Conservation (phyloP, 2,797 vertebrate genomes). For the Pipistrellus nathusii region DNA sequence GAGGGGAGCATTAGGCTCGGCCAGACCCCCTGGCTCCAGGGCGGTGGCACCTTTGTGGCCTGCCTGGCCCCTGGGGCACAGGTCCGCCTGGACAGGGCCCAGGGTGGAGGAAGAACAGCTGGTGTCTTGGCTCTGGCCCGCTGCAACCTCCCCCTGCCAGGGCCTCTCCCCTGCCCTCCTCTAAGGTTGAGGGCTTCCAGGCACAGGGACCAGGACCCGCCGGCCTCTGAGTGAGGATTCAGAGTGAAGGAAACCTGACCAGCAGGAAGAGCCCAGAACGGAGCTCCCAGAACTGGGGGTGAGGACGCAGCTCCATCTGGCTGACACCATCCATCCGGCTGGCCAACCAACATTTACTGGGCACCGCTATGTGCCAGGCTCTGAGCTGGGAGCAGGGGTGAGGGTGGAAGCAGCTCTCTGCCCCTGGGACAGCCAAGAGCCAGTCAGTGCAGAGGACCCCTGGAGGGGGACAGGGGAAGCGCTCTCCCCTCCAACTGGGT, state of each 20-base stretch:
- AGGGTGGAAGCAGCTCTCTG: not conserved
- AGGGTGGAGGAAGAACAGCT: not conserved
- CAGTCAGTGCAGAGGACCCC: too few species aligned
- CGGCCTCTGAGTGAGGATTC: not conserved
- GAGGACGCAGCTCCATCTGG: not conserved
- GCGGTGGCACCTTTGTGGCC: constrained; percentile 37
- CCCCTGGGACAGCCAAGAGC: not conserved
- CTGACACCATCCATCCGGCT: not conserved
- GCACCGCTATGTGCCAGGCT: not conserved
- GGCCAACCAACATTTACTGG: not conserved
- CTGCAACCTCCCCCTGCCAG: not conserved
- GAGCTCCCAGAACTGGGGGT: not conserved
- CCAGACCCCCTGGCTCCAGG: constrained; percentile 67
- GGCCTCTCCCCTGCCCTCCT: not conserved
- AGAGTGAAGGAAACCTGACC: not conserved
- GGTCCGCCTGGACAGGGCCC: constrained; percentile 1
- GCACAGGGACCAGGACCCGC: not conserved
- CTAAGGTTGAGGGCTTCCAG: not conserved
- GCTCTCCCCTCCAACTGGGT: not conserved
- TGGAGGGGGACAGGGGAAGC: too few species aligned
- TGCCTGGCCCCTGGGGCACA: not conserved
- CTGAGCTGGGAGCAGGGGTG: too few species aligned
- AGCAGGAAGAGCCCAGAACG: not conserved
- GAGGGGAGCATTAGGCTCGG: constrained; percentile 38
- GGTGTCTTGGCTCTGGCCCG: not conserved